phyloP scores from a whole-genome alignment of 2,888 invertebrate species.

The Eumerus sabulonum region DNA sequence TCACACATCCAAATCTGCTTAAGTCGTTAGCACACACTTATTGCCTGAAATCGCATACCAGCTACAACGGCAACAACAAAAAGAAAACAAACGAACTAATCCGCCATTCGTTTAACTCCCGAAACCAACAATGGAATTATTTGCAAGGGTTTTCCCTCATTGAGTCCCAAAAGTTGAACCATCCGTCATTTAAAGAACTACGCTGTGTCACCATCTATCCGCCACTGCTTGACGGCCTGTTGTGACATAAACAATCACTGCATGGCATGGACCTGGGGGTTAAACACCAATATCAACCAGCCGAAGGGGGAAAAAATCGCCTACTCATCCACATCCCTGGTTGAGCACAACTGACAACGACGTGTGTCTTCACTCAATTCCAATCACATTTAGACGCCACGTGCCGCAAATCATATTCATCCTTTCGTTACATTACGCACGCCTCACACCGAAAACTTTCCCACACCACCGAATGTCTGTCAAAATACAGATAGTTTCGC shows the following conservation, averaged over 20 bases:
- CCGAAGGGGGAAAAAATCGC: constrained; percentile 31
- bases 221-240: constrained; percentile 27
- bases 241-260: constrained; percentile 40
- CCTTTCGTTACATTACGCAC: constrained; percentile 59
- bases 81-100: constrained; percentile 57
- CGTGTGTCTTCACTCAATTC: constrained; percentile 70
- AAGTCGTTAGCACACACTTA: constrained; percentile 67
- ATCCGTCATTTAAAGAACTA: constrained; percentile 19
- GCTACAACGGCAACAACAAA: constrained; percentile 20
- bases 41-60: constrained; percentile 32
- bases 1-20: constrained; percentile 60
- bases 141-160: constrained; percentile 62
- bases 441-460: constrained; percentile 28
- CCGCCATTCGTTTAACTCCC: constrained; percentile 67
- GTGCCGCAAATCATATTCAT: constrained; percentile 70
- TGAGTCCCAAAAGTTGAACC: constrained; percentile 46
- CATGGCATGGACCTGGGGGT: constrained; percentile 1
- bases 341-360: constrained; percentile 50
- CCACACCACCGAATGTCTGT: constrained; percentile 47
- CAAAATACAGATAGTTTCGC: constrained; percentile 66
- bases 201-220: too few species aligned
- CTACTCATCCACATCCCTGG: constrained; percentile 51
- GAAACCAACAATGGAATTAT: constrained; percentile 61
- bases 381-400: constrained; percentile 71
- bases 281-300: too few species aligned